Evolutionary conservation across 2,797 vertebrate species (phyloP).

Genomic region (Poecile montanus): DNA sequence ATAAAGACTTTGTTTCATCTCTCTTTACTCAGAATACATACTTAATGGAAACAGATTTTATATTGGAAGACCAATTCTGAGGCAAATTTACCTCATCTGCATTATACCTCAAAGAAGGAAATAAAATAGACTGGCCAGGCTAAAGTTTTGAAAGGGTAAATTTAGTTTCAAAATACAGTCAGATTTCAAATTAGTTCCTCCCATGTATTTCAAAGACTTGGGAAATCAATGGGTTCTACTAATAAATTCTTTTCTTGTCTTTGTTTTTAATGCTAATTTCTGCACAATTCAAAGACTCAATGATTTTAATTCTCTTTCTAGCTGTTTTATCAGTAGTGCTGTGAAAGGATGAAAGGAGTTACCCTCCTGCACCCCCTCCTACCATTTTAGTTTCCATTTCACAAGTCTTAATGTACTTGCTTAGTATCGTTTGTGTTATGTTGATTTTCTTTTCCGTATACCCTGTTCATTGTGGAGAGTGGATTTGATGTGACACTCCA

Average conservation of each 20-base stretch:
- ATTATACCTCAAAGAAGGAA: neutral
- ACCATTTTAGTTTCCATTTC: neutral
- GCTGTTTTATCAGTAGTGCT: neutral
- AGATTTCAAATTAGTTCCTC: neutral
- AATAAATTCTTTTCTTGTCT: neutral
- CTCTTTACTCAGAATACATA: neutral
- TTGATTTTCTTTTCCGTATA: neutral
- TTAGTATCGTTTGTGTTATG: neutral
- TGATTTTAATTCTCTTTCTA: neutral
- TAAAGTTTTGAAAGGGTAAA: neutral
- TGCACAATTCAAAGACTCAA: neutral
- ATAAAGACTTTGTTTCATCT: neutral
- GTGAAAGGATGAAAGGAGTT: conserved; percentile 5
- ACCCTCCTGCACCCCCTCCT: fast-evolving
- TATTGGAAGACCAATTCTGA: neutral
- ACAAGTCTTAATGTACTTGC: neutral
- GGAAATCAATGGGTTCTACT: neutral
- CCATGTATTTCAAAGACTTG: conserved; percentile 44
- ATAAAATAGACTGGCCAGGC: neutral
- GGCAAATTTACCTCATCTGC: neutral
- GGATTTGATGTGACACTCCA: neutral
- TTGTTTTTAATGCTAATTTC: conserved; percentile 4
- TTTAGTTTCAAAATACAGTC: neutral
- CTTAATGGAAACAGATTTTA: neutral
- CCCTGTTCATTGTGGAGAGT: neutral